Evolutionary conservation across 1,140 invertebrate genomes (phyloP).

Genomic region (Scaptodrosophila lebanonensis): DNA sequence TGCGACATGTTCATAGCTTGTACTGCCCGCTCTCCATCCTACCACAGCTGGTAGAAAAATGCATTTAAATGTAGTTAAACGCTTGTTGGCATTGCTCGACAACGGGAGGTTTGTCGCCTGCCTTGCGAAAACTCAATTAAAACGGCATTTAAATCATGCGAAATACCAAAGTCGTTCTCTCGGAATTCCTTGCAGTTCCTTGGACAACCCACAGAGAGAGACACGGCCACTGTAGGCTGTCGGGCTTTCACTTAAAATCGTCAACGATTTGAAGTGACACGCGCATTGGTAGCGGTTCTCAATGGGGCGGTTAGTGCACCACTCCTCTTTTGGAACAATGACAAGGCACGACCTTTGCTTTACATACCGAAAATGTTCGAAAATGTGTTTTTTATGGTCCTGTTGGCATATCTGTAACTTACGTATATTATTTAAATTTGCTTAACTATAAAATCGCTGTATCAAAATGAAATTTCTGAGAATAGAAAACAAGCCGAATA

Average conservation of each 20-base stretch:
- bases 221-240: too few relatives aligned
- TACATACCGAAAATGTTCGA: too few relatives aligned
- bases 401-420: constrained; percentile 69
- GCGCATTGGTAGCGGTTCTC: constrained; percentile 17
- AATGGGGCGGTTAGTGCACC: too few relatives aligned
- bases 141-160: constrained; percentile 72
- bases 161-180: constrained; percentile 45
- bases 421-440: constrained; percentile 67
- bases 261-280: constrained; percentile 65
- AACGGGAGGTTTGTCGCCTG: constrained; percentile 35
- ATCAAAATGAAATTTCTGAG: constrained; percentile 14
- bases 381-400: too few relatives aligned
- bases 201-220: too few relatives aligned
- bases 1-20: constrained; percentile 45
- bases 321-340: too few relatives aligned
- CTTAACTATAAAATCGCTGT: constrained; percentile 45
- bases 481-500: constrained; percentile 1
- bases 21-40: background rate
- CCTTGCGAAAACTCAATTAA: constrained; percentile 58
- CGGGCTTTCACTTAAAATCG: constrained; percentile 50
- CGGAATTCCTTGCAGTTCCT: constrained; percentile 44
- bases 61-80: constrained; percentile 62
- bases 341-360: too few relatives aligned
- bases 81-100: constrained; percentile 68
- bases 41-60: constrained; percentile 62